Conservation (phyloP, 2,113 vertebrate genomes). For the Etheostoma cragini region DNA sequence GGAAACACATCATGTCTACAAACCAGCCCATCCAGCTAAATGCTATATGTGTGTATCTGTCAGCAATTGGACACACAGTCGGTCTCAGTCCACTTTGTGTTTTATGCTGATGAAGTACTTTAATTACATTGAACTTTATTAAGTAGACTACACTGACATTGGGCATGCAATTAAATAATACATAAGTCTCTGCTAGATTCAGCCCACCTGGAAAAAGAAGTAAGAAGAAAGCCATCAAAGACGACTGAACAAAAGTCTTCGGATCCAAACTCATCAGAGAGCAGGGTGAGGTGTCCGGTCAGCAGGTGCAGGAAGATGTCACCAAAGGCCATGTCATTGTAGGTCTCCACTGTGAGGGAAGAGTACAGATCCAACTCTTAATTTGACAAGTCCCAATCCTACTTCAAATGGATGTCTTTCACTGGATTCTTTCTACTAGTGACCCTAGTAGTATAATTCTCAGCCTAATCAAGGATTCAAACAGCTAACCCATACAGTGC, state of each 20-base stretch:
- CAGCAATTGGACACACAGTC: neutral
- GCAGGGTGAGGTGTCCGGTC: slow-evolving; percentile 91
- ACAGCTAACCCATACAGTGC: neutral
- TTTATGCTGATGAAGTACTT: neutral
- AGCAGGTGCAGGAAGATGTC: slow-evolving; percentile 98
- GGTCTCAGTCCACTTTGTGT: neutral
- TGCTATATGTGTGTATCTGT: neutral
- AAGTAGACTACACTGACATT: neutral
- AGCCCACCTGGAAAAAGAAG: slow-evolving; percentile 90
- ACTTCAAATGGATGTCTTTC: neutral
- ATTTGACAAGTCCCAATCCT: neutral
- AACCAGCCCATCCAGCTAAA: neutral
- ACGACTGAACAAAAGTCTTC: slow-evolving; percentile 94
- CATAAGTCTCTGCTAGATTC: neutral
- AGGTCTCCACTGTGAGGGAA: slow-evolving; percentile 88
- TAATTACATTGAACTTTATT: neutral
- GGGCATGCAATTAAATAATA: neutral
- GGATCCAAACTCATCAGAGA: slow-evolving; percentile 92
- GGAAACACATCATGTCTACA: neutral
- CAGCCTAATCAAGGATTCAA: neutral
- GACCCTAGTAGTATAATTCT: neutral
- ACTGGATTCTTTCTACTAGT: neutral
- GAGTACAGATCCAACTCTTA: neutral
- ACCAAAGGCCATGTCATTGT: slow-evolving; percentile 93
- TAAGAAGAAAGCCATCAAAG: slow-evolving; percentile 94